Evolutionary conservation across 2,113 vertebrate species (phyloP).

Genomic region (Lepus europaeus): DNA sequence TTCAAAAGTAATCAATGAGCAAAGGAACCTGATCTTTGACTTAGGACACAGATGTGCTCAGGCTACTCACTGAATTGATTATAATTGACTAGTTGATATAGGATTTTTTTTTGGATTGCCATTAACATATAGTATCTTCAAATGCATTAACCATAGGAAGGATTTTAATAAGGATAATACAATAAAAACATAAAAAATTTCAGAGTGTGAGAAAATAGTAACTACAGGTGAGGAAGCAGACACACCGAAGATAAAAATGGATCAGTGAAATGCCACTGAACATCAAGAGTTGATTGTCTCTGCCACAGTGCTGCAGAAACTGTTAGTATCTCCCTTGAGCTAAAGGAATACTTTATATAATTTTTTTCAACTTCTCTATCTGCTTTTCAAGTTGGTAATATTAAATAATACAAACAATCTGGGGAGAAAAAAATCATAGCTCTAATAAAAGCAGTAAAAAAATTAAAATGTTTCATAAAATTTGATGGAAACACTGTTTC

Average conservation of each 20-base stretch:
- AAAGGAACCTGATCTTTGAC: conserved; percentile 66
- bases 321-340: conserved; percentile 46
- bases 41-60: conserved; percentile 52
- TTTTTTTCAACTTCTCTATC: background rate
- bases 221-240: conserved; percentile 59
- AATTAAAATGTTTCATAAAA: conserved; percentile 34
- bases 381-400: background rate
- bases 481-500: background rate
- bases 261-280: conserved; percentile 45
- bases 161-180: conserved; percentile 55
- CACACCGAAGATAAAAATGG: conserved; percentile 20
- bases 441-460: conserved; percentile 41
- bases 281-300: conserved; percentile 53
- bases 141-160: conserved; percentile 49
- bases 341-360: conserved; percentile 36
- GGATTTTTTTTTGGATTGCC: too few species aligned
- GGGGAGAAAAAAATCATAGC: background rate
- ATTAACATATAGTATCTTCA: conserved; percentile 10
- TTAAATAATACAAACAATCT: background rate
- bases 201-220: conserved; percentile 45
- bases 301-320: background rate
- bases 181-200: conserved; percentile 66
- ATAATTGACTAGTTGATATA: conserved; percentile 58
- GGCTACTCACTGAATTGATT: conserved; percentile 65
- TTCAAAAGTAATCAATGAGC: conserved; percentile 74